These are phyloP conservation scores for Colostygia pectinataria DNA, from an alignment of 2,888 invertebrate genomes.

Conservation along the genomic window DNA sequence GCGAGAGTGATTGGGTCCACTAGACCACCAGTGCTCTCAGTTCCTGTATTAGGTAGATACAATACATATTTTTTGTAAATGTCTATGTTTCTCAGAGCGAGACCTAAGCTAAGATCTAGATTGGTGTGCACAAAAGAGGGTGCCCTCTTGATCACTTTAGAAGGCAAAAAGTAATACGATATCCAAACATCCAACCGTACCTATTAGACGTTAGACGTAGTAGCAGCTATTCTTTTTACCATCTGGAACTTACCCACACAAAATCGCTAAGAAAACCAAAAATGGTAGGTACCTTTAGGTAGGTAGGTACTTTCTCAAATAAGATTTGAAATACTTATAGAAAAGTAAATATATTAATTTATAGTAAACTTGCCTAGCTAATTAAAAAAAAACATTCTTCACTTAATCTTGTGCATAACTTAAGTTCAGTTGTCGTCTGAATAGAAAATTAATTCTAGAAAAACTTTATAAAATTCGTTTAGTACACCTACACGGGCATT, in stretches of 20 bases:
- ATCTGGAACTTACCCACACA: background rate
- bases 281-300: too few relatives aligned
- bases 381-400: too few relatives aligned
- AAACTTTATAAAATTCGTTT: constrained; percentile 1
- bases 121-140: background rate
- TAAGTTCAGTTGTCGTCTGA: background rate
- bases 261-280: background rate
- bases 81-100: too few relatives aligned
- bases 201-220: too few relatives aligned
- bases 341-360: too few relatives aligned
- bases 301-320: background rate
- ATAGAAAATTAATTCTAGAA: background rate
- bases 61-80: too few relatives aligned
- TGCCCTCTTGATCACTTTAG: background rate
- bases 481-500: constrained; percentile 1
- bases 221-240: constrained; percentile 9
- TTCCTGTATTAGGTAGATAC: too few relatives aligned
- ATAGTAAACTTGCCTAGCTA: too few relatives aligned
- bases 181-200: constrained; percentile 10
- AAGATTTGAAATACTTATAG: too few relatives aligned
- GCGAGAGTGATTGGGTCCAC: too few relatives aligned
- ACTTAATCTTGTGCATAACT: background rate
- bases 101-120: too few relatives aligned
- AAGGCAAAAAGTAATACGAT: constrained; percentile 11
- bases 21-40: too few relatives aligned